phyloP scores from a whole-genome alignment of 64 coral and sea anemone species.

The Anthopleura sola region DNA sequence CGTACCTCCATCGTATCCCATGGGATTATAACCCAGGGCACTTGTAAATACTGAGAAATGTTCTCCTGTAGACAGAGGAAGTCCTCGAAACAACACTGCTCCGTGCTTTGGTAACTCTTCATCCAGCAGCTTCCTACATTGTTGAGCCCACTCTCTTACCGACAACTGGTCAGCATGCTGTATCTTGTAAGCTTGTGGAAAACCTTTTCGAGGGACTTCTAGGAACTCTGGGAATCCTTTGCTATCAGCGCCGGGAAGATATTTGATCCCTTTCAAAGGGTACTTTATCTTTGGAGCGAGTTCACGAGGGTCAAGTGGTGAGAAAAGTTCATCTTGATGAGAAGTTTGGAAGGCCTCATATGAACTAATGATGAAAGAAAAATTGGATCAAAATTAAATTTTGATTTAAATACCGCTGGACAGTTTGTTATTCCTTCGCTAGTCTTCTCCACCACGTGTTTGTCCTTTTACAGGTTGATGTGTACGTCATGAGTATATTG shows the following conservation, averaged over 20 bases:
- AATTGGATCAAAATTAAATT: too few species aligned
- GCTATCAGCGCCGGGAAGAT: constrained; percentile 51
- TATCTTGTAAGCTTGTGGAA: constrained; percentile 60
- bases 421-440: too few species aligned
- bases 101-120: constrained; percentile 40
- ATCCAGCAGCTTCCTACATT: constrained; percentile 54
- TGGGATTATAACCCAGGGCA: constrained; percentile 59
- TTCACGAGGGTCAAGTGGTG: not conserved
- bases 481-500: too few species aligned
- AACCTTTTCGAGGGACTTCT: constrained; percentile 29
- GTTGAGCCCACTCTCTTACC: constrained; percentile 49
- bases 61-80: constrained; percentile 29
- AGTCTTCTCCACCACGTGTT: too few species aligned
- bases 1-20: constrained; percentile 68
- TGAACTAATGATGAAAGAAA: not conserved
- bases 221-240: constrained; percentile 66
- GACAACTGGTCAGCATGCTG: constrained; percentile 28
- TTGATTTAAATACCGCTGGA: too few species aligned
- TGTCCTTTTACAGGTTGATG: too few species aligned
- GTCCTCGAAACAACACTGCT: constrained; percentile 74
- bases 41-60: constrained; percentile 54
- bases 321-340: not conserved
- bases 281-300: not conserved
- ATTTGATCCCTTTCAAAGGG: constrained; percentile 43
- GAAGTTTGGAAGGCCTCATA: not conserved